Evolutionary conservation across 2,888 invertebrate genomes (phyloP), one percentile per base, ranked within the genome.

Genomic region (Platerodrilus igneus): DNA sequence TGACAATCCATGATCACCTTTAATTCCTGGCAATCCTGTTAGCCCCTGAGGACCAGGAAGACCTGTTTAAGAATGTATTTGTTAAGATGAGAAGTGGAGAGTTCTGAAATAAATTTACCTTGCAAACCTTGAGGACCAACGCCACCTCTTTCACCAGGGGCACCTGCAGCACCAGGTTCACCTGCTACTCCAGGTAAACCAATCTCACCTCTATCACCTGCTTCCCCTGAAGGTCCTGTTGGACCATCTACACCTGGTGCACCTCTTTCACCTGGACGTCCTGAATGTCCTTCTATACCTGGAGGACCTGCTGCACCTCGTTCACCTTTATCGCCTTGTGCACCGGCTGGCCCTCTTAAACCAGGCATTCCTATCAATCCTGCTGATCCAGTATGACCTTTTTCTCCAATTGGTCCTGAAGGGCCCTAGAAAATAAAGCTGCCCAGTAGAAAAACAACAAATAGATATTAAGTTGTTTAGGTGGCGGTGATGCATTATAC

Each of bases 211-310:
- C 86, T 71, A 63, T 87, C 86, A 0, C 83, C 88, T 27, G 84
- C 80, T 64, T 88, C 88, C 9, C 89, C 89, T 0, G 85, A 84
- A 1, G 84, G 81, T 2, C 89, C 89, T 1, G 75, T 71, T 0
- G 82, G 79, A 3, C 88, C 88, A 13, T 83, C 66, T 9, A 77
- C 75, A n/a, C 89, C 89, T 61, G 82, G 83, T 0, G 76, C 77
- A 1, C 88, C 88, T 59, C 86, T 78, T 57, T 86, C 86, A 45
- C 89, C 68, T 55, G 60, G 60, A 15, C 59, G 54, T 71, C 87
- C 88, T 55, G 79, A 68, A 14, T 83, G 80, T 37, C 90, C 90
- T 67, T 86, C 87, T 8, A 83, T 81, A 4, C 90, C 89, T 17
- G 73, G 53, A 0, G 79, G 75, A 9, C 89, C 89, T 9, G 68